phyloP scores from a whole-genome alignment of 1,140 invertebrate species.

The Neodiprion lecontei region DNA sequence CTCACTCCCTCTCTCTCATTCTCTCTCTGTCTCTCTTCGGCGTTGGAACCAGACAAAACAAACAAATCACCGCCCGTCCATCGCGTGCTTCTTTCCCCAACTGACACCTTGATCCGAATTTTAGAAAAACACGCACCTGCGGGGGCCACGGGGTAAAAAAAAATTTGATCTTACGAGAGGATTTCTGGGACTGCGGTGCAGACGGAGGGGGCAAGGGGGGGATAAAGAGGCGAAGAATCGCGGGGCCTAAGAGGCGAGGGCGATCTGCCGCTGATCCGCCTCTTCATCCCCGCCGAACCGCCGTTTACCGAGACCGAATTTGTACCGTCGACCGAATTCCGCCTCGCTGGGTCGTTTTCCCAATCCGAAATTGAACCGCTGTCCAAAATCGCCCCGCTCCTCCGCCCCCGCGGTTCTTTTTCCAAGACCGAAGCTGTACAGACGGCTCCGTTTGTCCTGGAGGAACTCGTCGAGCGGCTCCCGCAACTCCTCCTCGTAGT shows the following conservation, averaged over 20 bases:
- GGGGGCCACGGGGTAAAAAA: too few relatives aligned
- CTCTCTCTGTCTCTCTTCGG: too few relatives aligned
- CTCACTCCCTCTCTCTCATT: too few relatives aligned
- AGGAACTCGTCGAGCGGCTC: conserved; percentile 29
- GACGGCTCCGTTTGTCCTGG: conserved; percentile 40
- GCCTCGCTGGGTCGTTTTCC: conserved; percentile 30
- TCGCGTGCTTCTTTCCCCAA: too few relatives aligned
- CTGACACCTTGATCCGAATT: too few relatives aligned
- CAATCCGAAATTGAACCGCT: conserved; percentile 30
- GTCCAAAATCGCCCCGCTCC: conserved; percentile 33
- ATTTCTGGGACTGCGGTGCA: too few relatives aligned
- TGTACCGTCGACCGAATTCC: conserved; percentile 43
- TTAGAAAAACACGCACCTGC: too few relatives aligned
- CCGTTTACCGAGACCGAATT: conserved; percentile 56
- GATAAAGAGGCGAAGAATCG: background rate
- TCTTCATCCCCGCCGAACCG: conserved; percentile 38
- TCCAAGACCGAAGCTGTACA: conserved; percentile 54
- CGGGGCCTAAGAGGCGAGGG: background rate
- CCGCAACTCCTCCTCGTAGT: conserved; percentile 24
- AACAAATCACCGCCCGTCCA: too few relatives aligned
- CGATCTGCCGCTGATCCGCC: conserved; percentile 23
- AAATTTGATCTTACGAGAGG: too few relatives aligned
- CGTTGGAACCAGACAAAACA: too few relatives aligned
- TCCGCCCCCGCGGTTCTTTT: conserved; percentile 45
- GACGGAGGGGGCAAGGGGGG: too few relatives aligned